phyloP scores from a whole-genome alignment of 2,113 vertebrate species.

The Urocitellus parryii region DNA sequence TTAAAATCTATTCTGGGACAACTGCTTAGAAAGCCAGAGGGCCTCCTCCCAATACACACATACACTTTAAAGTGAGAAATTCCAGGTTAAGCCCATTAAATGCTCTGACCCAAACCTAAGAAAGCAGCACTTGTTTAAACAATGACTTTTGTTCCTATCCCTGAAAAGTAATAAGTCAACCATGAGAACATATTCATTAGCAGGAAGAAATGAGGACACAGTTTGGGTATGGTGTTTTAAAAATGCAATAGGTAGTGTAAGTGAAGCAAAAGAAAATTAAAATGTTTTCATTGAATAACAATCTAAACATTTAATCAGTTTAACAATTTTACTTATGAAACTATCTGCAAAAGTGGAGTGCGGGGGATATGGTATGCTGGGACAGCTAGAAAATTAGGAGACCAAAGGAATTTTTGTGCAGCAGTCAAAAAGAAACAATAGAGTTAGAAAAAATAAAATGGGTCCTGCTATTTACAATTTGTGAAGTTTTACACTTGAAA shows the following conservation, averaged over 20 bases:
- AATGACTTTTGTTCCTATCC: constrained; percentile 41
- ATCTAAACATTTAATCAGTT: constrained; percentile 56
- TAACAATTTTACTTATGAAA: not conserved
- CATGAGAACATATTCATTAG: not conserved
- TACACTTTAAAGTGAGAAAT: constrained; percentile 15
- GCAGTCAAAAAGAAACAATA: not conserved
- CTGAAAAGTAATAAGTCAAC: constrained; percentile 58
- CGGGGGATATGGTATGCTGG: not conserved
- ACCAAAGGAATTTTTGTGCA: not conserved
- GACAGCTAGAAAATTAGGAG: not conserved
- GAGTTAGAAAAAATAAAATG: not conserved
- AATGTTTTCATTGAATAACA: constrained; percentile 49
- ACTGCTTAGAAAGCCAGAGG: constrained; percentile 6
- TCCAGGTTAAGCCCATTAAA: constrained; percentile 64
- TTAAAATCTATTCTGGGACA: constrained; percentile 61
- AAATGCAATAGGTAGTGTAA: constrained; percentile 15
- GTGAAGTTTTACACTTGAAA: not conserved
- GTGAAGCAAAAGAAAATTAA: constrained; percentile 54
- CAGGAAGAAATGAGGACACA: constrained; percentile 24
- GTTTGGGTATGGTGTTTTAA: not conserved
- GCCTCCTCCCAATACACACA: not conserved
- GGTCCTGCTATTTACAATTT: not conserved
- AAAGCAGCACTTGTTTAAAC: constrained; percentile 69
- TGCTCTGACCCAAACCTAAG: constrained; percentile 46
- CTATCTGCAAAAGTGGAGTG: not conserved